Conservation (phyloP, 2,888 invertebrate genomes). For the Tetranychus piercei region DNA sequence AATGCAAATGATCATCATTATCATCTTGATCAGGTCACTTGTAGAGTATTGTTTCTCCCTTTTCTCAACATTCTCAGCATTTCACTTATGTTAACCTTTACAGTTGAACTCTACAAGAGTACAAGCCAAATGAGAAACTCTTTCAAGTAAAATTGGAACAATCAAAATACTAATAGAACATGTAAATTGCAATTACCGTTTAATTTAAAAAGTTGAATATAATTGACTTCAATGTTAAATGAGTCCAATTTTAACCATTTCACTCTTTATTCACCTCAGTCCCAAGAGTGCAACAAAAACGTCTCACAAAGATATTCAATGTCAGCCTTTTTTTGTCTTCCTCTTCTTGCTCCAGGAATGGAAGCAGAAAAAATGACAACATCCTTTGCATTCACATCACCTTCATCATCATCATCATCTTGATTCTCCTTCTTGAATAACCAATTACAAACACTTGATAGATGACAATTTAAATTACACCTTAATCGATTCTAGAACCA, state of each 20-base stretch:
- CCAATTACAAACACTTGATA: neutral
- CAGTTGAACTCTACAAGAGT: neutral
- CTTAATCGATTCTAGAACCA: neutral
- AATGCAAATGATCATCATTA: too few relatives aligned
- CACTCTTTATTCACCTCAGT: too few relatives aligned
- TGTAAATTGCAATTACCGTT: conserved; percentile 1
- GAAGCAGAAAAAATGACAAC: neutral
- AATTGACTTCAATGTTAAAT: neutral
- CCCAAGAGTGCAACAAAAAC: too few relatives aligned
- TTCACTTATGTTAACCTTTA: neutral
- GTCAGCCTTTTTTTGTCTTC: too few relatives aligned
- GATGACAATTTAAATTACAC: neutral
- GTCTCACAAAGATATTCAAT: too few relatives aligned
- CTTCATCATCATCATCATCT: too few relatives aligned
- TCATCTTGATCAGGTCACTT: too few relatives aligned
- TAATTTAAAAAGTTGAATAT: neutral
- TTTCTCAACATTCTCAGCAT: too few relatives aligned
- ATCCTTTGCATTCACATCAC: neutral
- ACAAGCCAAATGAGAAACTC: neutral
- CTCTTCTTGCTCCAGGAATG: too few relatives aligned
- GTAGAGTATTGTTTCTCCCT: too few relatives aligned
- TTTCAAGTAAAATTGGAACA: neutral
- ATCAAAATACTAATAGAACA: neutral
- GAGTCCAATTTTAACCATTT: neutral
- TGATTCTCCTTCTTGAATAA: neutral